Evolutionary conservation across 1,140 invertebrate genomes (phyloP), one percentile per base, ranked within the genome.

Genomic region (Nixonia krombeini): DNA sequence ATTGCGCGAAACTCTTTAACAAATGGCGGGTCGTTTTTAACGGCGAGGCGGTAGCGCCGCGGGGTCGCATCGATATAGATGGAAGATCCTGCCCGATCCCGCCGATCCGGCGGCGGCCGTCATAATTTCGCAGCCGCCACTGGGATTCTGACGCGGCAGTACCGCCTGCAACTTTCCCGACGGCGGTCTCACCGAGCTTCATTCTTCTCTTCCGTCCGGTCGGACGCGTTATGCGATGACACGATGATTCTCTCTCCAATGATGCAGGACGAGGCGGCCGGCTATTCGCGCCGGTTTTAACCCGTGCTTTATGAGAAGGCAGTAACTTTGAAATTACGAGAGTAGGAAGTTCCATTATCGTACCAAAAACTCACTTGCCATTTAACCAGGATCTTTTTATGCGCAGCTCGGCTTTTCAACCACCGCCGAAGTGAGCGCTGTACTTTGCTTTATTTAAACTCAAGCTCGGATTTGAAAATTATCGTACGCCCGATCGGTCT

Each of bases 181-280:
- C n/a, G n/a, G n/a, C n/a, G n/a, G n/a, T n/a, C n/a, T 16, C 15
- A 15, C 35, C 4, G 16, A 47, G 13, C 35, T 35, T 47, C 45
- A 47, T 55, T 55, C 37, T 44, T 46, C 52, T 29, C 29, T 58
- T 57, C 35, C 51, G 38, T 40, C 33, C 38, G 13, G 21, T 18
- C 45, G 44, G 63, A 52, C 51, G 37, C 37, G 61, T 51, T 65
- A 65, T 65, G 49, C 44, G 63, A 66, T 59, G 53, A 57, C 49
- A 41, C 47, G 56, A 33, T 21, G 33, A 28, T 56, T 31, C 16
- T 6, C 37, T 42, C 40, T 42, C 17, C 21, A 38, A 37, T 37
- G 29, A 26, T 38, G 31, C 33, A 7, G 2, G 31, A 18, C 13
- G 26, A 37, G 25, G 37, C 21, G 16, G 16, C 3, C 35, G 29